Conservation (phyloP, 1,140 invertebrate species). For the Steinernema feltiae region DNA sequence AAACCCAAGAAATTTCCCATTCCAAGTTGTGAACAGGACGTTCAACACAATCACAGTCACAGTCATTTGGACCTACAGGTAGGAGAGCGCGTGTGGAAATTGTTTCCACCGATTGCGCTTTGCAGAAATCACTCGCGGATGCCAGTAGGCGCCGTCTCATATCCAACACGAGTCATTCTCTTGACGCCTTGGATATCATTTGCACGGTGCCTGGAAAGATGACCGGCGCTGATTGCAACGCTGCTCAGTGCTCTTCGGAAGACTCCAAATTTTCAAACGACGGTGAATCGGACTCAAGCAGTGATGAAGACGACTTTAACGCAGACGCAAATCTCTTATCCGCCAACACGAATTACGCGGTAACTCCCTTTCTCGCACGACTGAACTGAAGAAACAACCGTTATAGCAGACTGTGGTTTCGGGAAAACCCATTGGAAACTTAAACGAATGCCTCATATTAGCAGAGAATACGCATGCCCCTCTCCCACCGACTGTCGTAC, state of each 20-base stretch:
- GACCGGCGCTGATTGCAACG: not conserved
- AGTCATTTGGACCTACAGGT: not conserved
- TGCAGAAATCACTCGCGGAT: not conserved
- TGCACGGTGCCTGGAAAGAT: not conserved
- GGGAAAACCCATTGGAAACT: not conserved
- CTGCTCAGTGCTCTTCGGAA: not conserved
- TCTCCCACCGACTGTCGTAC: not conserved
- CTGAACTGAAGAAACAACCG: not conserved
- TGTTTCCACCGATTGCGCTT: not conserved
- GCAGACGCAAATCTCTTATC: not conserved
- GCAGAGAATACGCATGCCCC: not conserved
- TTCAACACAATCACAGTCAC: not conserved
- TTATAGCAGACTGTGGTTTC: conserved; percentile 1
- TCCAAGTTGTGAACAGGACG: not conserved
- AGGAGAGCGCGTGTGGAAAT: not conserved
- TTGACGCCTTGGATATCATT: conserved; percentile 4
- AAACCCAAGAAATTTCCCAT: not conserved
- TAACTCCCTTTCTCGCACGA: not conserved
- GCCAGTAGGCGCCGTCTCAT: not conserved
- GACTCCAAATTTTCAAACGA: conserved; percentile 7
- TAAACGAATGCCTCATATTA: not conserved
- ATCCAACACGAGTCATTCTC: conserved; percentile 14
- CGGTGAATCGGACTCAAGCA: not conserved
- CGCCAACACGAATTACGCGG: not conserved
- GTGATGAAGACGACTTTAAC: not conserved